Evolutionary conservation across 2,888 invertebrate species (phyloP).

Genomic region (Leucophenga maculata): DNA sequence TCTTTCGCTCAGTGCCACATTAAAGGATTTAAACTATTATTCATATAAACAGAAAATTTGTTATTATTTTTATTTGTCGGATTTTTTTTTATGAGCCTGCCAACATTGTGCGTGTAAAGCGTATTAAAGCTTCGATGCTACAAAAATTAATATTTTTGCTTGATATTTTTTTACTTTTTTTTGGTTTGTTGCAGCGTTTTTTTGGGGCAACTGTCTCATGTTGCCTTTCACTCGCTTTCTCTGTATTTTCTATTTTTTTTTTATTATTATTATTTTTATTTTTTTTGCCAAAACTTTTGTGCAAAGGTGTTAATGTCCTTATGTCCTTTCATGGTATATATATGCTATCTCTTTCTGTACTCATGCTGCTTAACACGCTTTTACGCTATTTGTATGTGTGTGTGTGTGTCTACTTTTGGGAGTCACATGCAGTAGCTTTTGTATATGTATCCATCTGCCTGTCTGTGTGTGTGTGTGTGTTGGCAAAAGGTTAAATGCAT

Average conservation of each 20-base stretch:
- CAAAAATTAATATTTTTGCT: too few species aligned
- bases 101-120: too few species aligned
- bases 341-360: not conserved
- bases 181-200: too few species aligned
- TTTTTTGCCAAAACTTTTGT: slow-evolving; percentile 5
- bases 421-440: slow-evolving; percentile 19
- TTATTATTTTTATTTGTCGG: too few species aligned
- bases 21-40: too few species aligned
- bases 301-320: slow-evolving; percentile 18
- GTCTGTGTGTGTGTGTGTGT: slow-evolving; percentile 27
- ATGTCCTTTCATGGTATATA: not conserved
- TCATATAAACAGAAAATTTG: too few species aligned
- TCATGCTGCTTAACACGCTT: not conserved
- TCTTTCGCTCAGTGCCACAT: too few species aligned
- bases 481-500: slow-evolving; percentile 63
- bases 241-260: slow-evolving; percentile 1
- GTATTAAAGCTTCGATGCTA: too few species aligned
- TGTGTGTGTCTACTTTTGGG: slow-evolving; percentile 27
- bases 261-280: not conserved
- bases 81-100: too few species aligned
- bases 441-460: slow-evolving; percentile 17
- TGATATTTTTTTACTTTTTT: too few species aligned
- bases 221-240: slow-evolving; percentile 42
- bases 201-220: not conserved
- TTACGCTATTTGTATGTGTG: slow-evolving; percentile 23